Base-by-base conservation (phyloP, 2,888 invertebrate genomes). In the Chymomyza procnemis region DNA sequence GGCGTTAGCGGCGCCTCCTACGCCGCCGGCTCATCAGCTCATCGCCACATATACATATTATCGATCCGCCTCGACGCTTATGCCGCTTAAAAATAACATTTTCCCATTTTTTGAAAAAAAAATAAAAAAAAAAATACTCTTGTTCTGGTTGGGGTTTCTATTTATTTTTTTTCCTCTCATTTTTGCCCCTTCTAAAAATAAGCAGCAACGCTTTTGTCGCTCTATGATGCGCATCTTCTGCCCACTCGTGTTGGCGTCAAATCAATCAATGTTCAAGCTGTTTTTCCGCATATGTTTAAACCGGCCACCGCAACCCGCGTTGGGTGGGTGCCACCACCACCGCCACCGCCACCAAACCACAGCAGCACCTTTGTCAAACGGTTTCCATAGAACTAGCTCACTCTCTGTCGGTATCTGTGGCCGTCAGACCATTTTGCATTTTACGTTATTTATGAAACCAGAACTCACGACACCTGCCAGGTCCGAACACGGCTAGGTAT, bases 201-300 rank as follows among this genome's bases (percentile, higher is more conserved):
- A 78, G 22, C 70, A 69, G 30, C 66, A 46, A 21, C 26, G 50
- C 57, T 61, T 56, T 41, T 59, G n/a, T 26, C 22, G n/a, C 48
- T 46, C 57, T 60, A 19, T 8, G 26, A 26, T 52, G 61, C 62
- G 62, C 46, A 64, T 64, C 67, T 62, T 60, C 16, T 71, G 74
- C 71, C 34, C 34, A 41, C 34, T 41, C 34, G 34, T 41, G 34
- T 41, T 82, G 77, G 77, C 82, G 75, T 72, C 82, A 85, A 85
- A 83, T 85, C 85, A 83, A 85, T 83, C 83, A 85, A 79, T 85
- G 85, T 80, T 76, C 69, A 74, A 61, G 48, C 48, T 50, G 21
- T 47, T 22, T 62, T 48, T 21, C 50, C 50, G 50, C 50, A 50
- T 50, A 18, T 54, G 54, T 12, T 21, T 54, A 14, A 22, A n/a